These are phyloP conservation scores for Calycopis cecrops DNA, from an alignment of 1,140 invertebrate genomes.

Conservation along the genomic window DNA sequence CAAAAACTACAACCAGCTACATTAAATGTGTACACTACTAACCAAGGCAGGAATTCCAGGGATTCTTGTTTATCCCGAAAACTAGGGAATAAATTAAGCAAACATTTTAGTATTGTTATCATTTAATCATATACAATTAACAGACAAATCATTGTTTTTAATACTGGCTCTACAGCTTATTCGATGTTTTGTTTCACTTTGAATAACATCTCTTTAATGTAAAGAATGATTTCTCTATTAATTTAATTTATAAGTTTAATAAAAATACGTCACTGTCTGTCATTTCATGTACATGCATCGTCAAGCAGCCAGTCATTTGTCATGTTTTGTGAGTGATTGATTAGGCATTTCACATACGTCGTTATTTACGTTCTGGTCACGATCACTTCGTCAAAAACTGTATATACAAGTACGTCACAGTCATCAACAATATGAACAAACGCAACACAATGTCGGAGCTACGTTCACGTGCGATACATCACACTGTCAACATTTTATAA, in stretches of 20 bases:
- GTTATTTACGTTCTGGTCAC: not conserved
- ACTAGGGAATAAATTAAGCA: slow-evolving; percentile 76
- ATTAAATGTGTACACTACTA: slow-evolving; percentile 75
- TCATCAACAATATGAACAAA: slow-evolving; percentile 4
- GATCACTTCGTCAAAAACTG: slow-evolving; percentile 13
- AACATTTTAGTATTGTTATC: slow-evolving; percentile 43
- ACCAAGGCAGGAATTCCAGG: slow-evolving; percentile 84
- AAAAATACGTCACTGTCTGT: not conserved
- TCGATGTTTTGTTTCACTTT: slow-evolving; percentile 2
- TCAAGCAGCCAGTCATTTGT: not conserved
- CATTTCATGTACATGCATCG: slow-evolving; percentile 11
- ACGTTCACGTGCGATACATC: slow-evolving; percentile 13
- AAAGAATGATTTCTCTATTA: slow-evolving; percentile 13
- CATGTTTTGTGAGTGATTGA: not conserved
- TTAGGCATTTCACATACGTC: not conserved
- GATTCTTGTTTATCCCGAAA: slow-evolving; percentile 83
- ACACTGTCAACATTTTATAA: slow-evolving; percentile 13
- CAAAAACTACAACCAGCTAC: slow-evolving; percentile 37
- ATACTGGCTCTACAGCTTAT: not conserved
- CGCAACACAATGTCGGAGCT: slow-evolving; percentile 1
- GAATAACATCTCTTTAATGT: not conserved
- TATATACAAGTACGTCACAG: slow-evolving; percentile 12
- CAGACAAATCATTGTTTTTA: slow-evolving; percentile 18
- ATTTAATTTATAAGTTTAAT: not conserved
- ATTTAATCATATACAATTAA: slow-evolving; percentile 22